Conservation (phyloP, 2,797 vertebrate species). For the Sebastiscus tertius region DNA sequence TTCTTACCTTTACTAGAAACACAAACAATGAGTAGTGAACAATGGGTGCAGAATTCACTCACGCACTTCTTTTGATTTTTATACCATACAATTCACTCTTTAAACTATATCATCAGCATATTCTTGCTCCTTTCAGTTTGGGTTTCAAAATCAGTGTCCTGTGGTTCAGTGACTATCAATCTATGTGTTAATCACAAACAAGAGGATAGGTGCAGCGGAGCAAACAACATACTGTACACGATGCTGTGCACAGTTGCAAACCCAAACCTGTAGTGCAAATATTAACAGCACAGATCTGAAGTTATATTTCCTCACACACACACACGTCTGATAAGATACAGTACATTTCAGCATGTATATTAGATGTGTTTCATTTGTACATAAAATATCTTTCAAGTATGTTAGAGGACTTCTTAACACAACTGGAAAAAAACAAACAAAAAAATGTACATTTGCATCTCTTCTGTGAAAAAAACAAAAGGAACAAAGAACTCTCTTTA, state of each 20-base stretch:
- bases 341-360: constrained; percentile 19
- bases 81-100: constrained; percentile 2
- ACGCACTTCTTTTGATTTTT: background rate
- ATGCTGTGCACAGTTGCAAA: constrained; percentile 21
- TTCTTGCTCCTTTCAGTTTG: background rate
- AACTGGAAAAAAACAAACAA: constrained; percentile 6
- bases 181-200: constrained; percentile 27
- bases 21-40: background rate
- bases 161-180: constrained; percentile 7
- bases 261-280: constrained; percentile 16
- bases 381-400: constrained; percentile 69
- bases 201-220: constrained; percentile 24
- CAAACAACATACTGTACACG: background rate
- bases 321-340: constrained; percentile 18
- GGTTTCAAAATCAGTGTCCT: background rate
- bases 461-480: constrained; percentile 19
- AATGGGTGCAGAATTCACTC: constrained; percentile 8
- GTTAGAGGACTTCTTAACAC: constrained; percentile 36
- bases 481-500: background rate
- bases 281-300: constrained; percentile 7
- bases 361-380: constrained; percentile 18
- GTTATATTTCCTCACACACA: constrained; percentile 2
- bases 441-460: constrained; percentile 17
- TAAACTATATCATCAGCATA: background rate
- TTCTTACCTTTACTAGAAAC: background rate